Base-by-base conservation (phyloP, 2,113 vertebrate genomes). In the Cheilinus undulatus region DNA sequence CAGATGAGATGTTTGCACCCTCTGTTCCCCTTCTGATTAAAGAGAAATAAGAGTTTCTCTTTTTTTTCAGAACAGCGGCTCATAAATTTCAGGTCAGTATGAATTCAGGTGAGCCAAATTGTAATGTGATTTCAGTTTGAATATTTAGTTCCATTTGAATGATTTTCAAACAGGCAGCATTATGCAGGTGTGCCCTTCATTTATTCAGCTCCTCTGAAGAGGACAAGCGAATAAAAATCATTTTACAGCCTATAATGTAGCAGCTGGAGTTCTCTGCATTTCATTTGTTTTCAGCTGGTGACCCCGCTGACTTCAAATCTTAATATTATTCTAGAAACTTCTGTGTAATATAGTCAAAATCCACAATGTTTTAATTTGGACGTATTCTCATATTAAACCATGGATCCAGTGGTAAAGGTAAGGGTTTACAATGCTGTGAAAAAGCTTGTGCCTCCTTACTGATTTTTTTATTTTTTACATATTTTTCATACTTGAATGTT, bases 101-200 rank as follows among this genome's bases (percentile, higher is more conserved):
- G 28, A 30, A 43, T 26, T 23, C 24, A 58, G 42, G 19, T 45
- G 15, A n/a, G 40, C 45, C 19, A 45, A 73, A 76, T 32, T 63
- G 60, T 68, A 77, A 78, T 48, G 23, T 26, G 28, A 53, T 76
- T 74, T 76, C 52, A 59, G n/a, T 60, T 54, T 43, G 59, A 76
- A 57, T 78, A 57, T 62, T 70, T 81, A 24, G 54, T 74, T 80
- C 15, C 61, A 20, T 36, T 27, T 69, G 17, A 64, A 0, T 23
- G 51, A 14, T 62, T 85, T 63, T 20, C 28, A 62, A 58, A 58
- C 12, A 19, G 48, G 26, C n/a, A 3, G n/a, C 17, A 17, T 85
- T 59, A 30, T 38, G 22, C 32, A n/a, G 13, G 28, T 5, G 46
- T 46, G 9, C 32, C 53, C 38, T 68, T 59, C 24, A 40, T 45